These are phyloP conservation scores for Lasiurus cinereus DNA, from an alignment of 2,113 vertebrate species.

Conservation along the genomic window DNA sequence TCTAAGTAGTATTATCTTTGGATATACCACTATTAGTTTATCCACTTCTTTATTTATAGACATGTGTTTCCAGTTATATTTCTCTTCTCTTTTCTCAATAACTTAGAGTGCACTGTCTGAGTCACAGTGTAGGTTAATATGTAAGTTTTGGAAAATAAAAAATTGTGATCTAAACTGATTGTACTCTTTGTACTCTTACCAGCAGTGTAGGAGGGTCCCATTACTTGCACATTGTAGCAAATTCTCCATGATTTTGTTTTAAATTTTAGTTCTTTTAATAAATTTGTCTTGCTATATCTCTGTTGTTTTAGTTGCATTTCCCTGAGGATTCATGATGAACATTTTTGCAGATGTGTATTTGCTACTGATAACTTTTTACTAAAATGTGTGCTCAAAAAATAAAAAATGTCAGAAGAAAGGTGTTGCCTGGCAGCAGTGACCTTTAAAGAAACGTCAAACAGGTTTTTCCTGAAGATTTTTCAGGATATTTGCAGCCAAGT, in stretches of 20 bases:
- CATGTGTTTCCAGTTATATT: background rate
- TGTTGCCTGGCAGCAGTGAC: constrained; percentile 42
- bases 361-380: background rate
- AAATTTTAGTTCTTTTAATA: background rate
- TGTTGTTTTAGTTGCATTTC: background rate
- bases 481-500: background rate
- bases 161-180: background rate
- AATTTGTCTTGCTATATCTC: background rate
- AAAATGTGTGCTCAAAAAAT: constrained; percentile 23
- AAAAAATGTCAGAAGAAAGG: constrained; percentile 25
- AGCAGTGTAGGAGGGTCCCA: background rate
- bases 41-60: background rate
- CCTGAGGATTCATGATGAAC: background rate
- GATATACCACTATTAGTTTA: background rate
- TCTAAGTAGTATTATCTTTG: background rate
- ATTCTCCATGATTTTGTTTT: background rate
- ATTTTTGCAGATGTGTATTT: background rate
- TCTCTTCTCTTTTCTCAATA: background rate
- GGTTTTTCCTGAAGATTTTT: constrained; percentile 56
- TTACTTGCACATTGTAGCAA: background rate
- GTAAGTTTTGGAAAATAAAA: background rate
- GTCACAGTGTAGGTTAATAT: background rate
- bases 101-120: background rate
- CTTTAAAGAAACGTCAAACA: constrained; percentile 63
- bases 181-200: background rate